A percentile compares a stretch with the other conserved stretches of the same genome.
These are phyloP conservation scores for Lagopus leucura DNA, from an alignment of 2,113 vertebrate species.

Conservation along the genomic window DNA sequence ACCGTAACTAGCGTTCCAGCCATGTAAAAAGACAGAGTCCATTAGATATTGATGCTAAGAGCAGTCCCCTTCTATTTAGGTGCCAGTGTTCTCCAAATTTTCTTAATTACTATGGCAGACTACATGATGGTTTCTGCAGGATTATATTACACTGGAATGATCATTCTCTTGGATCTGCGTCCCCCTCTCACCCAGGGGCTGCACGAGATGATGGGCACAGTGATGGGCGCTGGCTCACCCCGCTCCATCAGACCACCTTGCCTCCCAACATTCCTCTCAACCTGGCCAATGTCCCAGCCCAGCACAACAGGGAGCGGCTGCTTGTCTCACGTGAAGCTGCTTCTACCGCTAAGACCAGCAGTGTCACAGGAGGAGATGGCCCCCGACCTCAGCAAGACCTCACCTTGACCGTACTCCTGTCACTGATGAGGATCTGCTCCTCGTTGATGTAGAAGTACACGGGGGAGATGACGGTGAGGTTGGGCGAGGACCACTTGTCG, in stretches of 20 bases:
- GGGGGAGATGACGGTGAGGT: conserved; percentile 95
- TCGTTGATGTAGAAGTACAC: conserved; percentile 98
- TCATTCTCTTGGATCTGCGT: rapidly evolving
- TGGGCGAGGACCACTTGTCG: conserved; percentile 96
- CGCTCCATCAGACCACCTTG: rapidly evolving
- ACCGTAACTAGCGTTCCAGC: not conserved
- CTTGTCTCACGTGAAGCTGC: not conserved
- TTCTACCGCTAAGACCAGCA: not conserved
- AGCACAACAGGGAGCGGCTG: rapidly evolving
- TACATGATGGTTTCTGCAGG: not conserved
- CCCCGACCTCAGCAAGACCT: rapidly evolving
- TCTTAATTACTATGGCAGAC: not conserved
- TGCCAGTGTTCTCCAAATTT: not conserved
- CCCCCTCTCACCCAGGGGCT: not conserved
- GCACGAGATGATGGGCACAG: rapidly evolving
- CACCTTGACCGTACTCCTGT: conserved; percentile 94
- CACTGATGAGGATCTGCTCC: conserved; percentile 95
- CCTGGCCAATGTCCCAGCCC: rapidly evolving
- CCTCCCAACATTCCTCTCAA: not conserved
- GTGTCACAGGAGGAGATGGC: rapidly evolving
- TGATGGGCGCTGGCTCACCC: not conserved
- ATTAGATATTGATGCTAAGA: not conserved
- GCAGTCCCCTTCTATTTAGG: not conserved
- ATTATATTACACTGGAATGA: not conserved
- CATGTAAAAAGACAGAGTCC: not conserved